Evolutionary conservation across 2,888 invertebrate species (phyloP).

Genomic region (Caenorhabditis uteleia): DNA sequence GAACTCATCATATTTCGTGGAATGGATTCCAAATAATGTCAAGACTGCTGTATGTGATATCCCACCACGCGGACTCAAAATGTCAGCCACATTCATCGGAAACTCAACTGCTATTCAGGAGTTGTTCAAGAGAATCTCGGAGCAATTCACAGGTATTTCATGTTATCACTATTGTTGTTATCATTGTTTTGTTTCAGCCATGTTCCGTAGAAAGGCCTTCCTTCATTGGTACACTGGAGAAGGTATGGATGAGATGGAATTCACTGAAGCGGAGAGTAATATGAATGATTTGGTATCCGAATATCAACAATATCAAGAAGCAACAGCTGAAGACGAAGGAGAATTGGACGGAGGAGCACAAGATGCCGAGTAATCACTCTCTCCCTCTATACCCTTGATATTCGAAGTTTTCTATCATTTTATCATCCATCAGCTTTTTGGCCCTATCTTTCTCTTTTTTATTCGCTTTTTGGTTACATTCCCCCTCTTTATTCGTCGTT

Average conservation of each 20-base stretch:
- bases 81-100: conserved; percentile 90
- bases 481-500: neutral
- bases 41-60: conserved; percentile 94
- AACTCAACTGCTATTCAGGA: conserved; percentile 88
- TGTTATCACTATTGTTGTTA: neutral
- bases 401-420: neutral
- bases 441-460: neutral
- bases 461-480: neutral
- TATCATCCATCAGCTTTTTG: neutral
- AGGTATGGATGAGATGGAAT: conserved; percentile 96
- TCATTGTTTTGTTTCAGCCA: conserved; percentile 73
- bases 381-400: neutral
- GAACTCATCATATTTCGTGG: conserved; percentile 62
- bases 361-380: conserved; percentile 16
- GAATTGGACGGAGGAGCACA: conserved; percentile 39
- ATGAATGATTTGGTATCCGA: conserved; percentile 80
- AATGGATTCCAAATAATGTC: conserved; percentile 78
- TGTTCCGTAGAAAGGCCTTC: conserved; percentile 95
- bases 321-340: conserved; percentile 50
- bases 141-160: conserved; percentile 78
- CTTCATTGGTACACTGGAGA: conserved; percentile 96
- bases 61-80: conserved; percentile 85
- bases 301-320: conserved; percentile 82
- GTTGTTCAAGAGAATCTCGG: conserved; percentile 84
- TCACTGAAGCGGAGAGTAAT: conserved; percentile 92